Conservation (phyloP, 2,113 vertebrate genomes). For the Periophthalmodon schlosseri region DNA sequence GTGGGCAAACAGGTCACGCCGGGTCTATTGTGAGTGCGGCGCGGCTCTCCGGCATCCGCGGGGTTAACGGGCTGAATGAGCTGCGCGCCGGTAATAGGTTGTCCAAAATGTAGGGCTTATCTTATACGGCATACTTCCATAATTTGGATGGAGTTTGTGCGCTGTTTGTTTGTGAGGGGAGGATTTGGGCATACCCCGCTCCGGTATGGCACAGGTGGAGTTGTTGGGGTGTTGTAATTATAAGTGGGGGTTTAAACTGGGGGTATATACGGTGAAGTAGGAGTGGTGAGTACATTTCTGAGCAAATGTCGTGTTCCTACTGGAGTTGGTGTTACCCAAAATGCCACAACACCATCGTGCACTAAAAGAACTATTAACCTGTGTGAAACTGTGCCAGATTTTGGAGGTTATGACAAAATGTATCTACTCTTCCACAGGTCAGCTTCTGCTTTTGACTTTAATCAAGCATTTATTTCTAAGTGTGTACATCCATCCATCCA, state of each 20-base stretch:
- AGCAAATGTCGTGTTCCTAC: background rate
- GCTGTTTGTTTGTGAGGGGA: conserved; percentile 50
- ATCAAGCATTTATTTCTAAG: too few species aligned
- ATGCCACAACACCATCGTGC: background rate
- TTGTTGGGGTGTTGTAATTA: conserved; percentile 9
- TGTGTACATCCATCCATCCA: too few species aligned
- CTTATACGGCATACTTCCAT: conserved; percentile 71
- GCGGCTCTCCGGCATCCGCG: conserved; percentile 27
- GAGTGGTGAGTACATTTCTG: background rate
- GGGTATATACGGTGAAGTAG: background rate
- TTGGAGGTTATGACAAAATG: too few species aligned
- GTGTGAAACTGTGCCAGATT: too few species aligned
- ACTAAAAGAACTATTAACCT: too few species aligned
- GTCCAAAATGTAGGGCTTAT: conserved; percentile 71
- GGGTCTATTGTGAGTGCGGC: conserved; percentile 62
- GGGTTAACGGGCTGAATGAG: conserved; percentile 72
- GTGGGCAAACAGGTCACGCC: conserved; percentile 75
- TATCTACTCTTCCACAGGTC: too few species aligned
- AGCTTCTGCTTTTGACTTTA: too few species aligned
- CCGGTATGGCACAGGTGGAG: conserved; percentile 1
- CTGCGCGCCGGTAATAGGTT: conserved; percentile 66
- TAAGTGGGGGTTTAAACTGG: background rate
- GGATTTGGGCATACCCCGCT: conserved; percentile 9
- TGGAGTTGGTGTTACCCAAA: background rate
- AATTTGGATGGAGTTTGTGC: conserved; percentile 68